These are phyloP conservation scores for Daktulosphaira vitifoliae DNA, from an alignment of 1,140 invertebrate genomes.

Conservation along the genomic window DNA sequence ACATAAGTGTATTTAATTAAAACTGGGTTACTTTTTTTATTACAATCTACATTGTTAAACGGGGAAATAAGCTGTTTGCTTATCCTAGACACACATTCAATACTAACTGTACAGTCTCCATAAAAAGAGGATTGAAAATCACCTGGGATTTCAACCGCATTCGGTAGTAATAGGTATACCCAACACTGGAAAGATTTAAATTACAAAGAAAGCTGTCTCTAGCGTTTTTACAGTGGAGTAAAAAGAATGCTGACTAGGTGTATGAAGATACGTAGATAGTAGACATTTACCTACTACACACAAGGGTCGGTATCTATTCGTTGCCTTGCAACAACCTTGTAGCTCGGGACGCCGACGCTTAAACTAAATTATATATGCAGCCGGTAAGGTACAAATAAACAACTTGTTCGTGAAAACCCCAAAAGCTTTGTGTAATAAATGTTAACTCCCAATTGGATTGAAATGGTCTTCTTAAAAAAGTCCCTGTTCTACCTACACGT, in stretches of 20 bases:
- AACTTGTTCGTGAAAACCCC: neutral
- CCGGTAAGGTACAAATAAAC: neutral
- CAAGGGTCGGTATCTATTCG: neutral
- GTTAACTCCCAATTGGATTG: neutral
- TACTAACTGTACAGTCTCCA: too few species aligned
- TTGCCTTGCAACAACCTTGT: neutral
- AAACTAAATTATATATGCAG: constrained; percentile 4
- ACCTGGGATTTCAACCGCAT: neutral
- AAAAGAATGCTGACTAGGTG: neutral
- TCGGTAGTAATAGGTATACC: neutral
- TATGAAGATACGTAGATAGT: neutral
- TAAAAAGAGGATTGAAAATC: neutral
- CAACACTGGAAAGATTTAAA: neutral
- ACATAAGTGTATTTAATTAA: too few species aligned
- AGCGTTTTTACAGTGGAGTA: neutral
- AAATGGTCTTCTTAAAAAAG: constrained; percentile 10
- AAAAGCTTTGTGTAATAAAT: constrained; percentile 1
- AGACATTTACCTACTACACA: neutral
- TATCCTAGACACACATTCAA: too few species aligned
- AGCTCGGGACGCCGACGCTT: neutral
- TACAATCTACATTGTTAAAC: too few species aligned
- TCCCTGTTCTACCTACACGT: neutral
- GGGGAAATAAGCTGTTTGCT: too few species aligned
- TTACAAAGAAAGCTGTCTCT: constrained; percentile 6
- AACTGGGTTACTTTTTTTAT: too few species aligned